Base-by-base conservation (phyloP, 2,113 vertebrate genomes). In the Percina caprodes region DNA sequence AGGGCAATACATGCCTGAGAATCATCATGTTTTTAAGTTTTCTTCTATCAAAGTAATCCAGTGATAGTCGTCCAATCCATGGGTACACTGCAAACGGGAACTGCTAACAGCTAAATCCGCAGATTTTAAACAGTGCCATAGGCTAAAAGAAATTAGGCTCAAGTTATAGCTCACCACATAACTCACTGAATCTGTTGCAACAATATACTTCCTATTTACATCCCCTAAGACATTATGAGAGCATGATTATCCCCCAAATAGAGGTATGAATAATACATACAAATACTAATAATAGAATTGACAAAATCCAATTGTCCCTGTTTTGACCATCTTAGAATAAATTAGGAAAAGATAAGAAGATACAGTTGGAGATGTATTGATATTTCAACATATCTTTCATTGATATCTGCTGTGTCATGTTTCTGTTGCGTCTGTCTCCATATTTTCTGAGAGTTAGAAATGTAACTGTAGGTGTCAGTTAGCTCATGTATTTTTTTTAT, bases 1-100 rank as follows among this genome's bases (percentile, higher is more conserved):
- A 74, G 11, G 9, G 77, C 81, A 51, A 62, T 45, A 62, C 58
- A 42, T 65, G 2, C 10, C 10, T 45, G 11, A 56, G 60, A 26
- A 42, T 56, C 35, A 62, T 39, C 48, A 42, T 7, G 21, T 63
- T 19, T 60, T 73, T 33, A 63, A 1, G 10, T 7, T 74, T 63
- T 42, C 30, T 63, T 19, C 5, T 9, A 23, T 62, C 15, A 65
- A 54, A 55, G 1, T 33, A 23, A 54, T 62, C 5, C n/a, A 26
- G 23, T 26, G 8, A 33, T 16, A 55, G 26, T 5, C 8, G 23
- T 26, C 62, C 15, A 52, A 42, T 24, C 30, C 16, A 42, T 23
- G 19, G 3, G 10, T 26, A 15, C 23, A 48, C 24, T 26, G 46
- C 46, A 70, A 71, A 55, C 58, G 55, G 26, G 23, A 42, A 63